Conservation (phyloP, 2,888 invertebrate genomes). For the Nymphalis polychloros region DNA sequence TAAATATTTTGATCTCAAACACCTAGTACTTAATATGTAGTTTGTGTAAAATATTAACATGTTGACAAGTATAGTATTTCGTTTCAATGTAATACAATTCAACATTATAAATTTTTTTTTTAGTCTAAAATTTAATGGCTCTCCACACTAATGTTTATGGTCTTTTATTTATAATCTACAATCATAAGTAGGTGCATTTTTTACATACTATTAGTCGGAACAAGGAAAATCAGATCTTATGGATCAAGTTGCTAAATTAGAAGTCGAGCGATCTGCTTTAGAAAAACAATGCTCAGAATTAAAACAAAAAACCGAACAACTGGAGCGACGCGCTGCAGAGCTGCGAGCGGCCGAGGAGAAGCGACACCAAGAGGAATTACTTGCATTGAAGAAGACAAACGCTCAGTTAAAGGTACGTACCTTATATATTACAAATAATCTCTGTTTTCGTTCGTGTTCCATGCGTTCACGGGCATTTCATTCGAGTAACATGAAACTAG, state of each 20-base stretch:
- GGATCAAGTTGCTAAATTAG: constrained; percentile 87
- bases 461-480: not conserved
- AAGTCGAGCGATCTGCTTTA: constrained; percentile 84
- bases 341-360: constrained; percentile 94
- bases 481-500: too few relatives aligned
- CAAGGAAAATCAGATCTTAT: constrained; percentile 93
- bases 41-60: too few relatives aligned
- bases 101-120: too few relatives aligned
- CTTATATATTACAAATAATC: not conserved
- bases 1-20: too few relatives aligned
- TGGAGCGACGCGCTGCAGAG: constrained; percentile 91
- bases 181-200: too few relatives aligned
- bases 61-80: too few relatives aligned
- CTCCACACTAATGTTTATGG: too few relatives aligned
- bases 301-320: constrained; percentile 86
- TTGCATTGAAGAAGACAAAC: constrained; percentile 96
- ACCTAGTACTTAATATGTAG: too few relatives aligned
- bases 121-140: too few relatives aligned
- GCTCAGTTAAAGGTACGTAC: constrained; percentile 92
- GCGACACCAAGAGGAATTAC: constrained; percentile 94
- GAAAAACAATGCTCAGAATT: constrained; percentile 83
- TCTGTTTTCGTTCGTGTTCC: not conserved
- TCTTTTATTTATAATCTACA: too few relatives aligned
- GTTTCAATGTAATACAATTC: not conserved
- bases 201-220: constrained; percentile 83